Evolutionary conservation across 1,140 invertebrate species (phyloP).

Genomic region (Sycophaga agraensis): DNA sequence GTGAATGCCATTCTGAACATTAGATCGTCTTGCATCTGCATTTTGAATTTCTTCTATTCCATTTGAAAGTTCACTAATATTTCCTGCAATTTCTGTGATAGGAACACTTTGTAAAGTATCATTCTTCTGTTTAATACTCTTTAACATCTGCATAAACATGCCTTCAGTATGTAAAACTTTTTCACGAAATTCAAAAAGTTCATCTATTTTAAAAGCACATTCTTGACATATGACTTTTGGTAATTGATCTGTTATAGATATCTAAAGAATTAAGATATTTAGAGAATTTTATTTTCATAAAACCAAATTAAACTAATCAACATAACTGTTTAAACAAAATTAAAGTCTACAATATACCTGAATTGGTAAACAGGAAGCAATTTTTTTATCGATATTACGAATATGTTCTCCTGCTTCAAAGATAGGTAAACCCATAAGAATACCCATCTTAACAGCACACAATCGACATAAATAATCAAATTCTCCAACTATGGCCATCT

Average conservation of each 20-base stretch:
- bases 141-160: conserved; percentile 59
- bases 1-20: conserved; percentile 39
- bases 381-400: conserved; percentile 64
- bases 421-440: conserved; percentile 62
- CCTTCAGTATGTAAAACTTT: conserved; percentile 61
- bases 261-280: conserved; percentile 48
- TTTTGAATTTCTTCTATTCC: conserved; percentile 44
- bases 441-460: conserved; percentile 61
- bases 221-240: conserved; percentile 65
- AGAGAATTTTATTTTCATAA: conserved; percentile 2
- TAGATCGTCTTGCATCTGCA: conserved; percentile 26
- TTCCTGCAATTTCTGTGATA: conserved; percentile 38
- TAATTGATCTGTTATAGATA: conserved; percentile 61
- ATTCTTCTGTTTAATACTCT: conserved; percentile 49
- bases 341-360: conserved; percentile 50
- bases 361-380: conserved; percentile 62
- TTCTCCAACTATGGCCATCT: conserved; percentile 66
- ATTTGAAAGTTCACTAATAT: conserved; percentile 39
- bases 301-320: not conserved
- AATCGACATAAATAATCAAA: conserved; percentile 61
- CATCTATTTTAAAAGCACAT: conserved; percentile 63
- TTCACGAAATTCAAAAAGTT: conserved; percentile 63
- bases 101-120: conserved; percentile 31
- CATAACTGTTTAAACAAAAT: not conserved
- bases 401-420: conserved; percentile 61